These are phyloP conservation scores for Tethea ocularis DNA, from an alignment of 2,888 invertebrate genomes.

Conservation along the genomic window DNA sequence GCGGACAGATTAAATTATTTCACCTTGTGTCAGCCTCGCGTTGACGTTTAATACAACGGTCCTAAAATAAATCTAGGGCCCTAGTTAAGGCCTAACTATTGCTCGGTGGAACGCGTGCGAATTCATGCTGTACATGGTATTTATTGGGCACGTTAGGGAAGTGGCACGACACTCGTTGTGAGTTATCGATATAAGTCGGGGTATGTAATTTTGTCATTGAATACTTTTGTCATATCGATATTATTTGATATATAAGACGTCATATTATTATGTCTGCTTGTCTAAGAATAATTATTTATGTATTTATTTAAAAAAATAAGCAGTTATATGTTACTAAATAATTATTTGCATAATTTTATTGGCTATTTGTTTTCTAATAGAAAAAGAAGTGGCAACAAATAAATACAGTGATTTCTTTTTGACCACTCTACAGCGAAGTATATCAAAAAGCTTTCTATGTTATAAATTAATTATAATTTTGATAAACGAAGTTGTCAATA, in stretches of 20 bases:
- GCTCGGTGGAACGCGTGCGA: constrained; percentile 2
- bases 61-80: constrained; percentile 52
- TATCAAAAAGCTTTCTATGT: too few relatives aligned
- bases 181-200: background rate
- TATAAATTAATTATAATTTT: too few relatives aligned
- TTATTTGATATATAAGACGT: background rate
- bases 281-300: too few relatives aligned
- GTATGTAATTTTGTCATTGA: background rate
- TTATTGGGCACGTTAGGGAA: background rate
- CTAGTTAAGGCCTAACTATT: constrained; percentile 13
- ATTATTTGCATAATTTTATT: too few relatives aligned
- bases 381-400: too few relatives aligned
- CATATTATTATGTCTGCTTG: too few relatives aligned
- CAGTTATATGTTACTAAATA: too few relatives aligned
- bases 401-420: too few relatives aligned
- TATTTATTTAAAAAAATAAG: too few relatives aligned
- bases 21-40: constrained; percentile 33
- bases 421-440: too few relatives aligned
- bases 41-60: constrained; percentile 58
- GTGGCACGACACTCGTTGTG: background rate
- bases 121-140: constrained; percentile 5
- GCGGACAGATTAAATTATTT: constrained; percentile 62
- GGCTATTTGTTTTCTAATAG: too few relatives aligned
- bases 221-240: background rate
- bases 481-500: too few relatives aligned